phyloP scores from a whole-genome alignment of 2,888 invertebrate species.

The Dendrolimus houi region DNA sequence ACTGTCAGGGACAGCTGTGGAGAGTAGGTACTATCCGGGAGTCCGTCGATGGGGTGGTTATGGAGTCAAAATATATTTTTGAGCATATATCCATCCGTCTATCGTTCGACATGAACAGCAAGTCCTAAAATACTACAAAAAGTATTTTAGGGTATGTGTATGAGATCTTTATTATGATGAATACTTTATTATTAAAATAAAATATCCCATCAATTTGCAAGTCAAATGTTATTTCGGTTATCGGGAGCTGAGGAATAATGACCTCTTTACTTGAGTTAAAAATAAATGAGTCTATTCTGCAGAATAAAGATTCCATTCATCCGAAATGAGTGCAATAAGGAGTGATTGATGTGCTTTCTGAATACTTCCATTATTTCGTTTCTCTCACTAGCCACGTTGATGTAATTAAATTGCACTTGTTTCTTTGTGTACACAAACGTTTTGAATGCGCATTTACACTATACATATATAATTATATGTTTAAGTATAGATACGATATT shows the following conservation, averaged over 20 bases:
- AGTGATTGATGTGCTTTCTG: slow-evolving; percentile 48
- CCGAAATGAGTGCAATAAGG: slow-evolving; percentile 46
- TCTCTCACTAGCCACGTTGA: slow-evolving; percentile 20
- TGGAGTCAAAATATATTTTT: too few species aligned
- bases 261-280: slow-evolving; percentile 33
- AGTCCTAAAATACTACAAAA: too few species aligned
- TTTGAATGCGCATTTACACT: too few species aligned
- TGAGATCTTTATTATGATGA: too few species aligned
- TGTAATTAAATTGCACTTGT: slow-evolving; percentile 16
- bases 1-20: too few species aligned
- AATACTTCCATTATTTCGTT: slow-evolving; percentile 28
- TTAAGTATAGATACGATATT: too few species aligned
- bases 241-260: slow-evolving; percentile 7
- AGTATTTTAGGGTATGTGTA: too few species aligned
- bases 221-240: slow-evolving; percentile 6
- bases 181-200: not conserved
- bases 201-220: not conserved
- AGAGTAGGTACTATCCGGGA: too few species aligned
- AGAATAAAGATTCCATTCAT: slow-evolving; percentile 51
- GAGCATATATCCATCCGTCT: too few species aligned
- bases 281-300: slow-evolving; percentile 39
- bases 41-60: too few species aligned
- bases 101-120: too few species aligned
- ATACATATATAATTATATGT: too few species aligned
- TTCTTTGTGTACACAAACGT: slow-evolving; percentile 9